Evolutionary conservation across 2,113 vertebrate species (phyloP), one percentile per base, ranked within the genome.

Genomic region (Brienomyrus longianalis): DNA sequence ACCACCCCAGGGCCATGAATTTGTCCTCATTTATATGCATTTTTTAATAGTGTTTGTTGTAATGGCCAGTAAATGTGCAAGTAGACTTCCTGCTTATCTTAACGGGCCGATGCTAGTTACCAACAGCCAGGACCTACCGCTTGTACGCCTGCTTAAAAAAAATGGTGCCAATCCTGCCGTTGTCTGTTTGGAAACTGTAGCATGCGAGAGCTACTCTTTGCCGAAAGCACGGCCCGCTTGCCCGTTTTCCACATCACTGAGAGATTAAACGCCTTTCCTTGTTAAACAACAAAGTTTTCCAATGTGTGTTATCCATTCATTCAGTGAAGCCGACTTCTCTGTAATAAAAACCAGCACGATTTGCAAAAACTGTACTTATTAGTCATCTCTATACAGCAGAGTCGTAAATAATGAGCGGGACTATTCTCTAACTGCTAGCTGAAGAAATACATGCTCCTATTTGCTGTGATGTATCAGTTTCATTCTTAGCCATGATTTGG

Each of bases 1-100:
- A 90, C 95, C 94, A 94, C 93, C 93, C 91, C 91, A 87, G 91
- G 50, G 92, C 13, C 88, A 89, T 92, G 92, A 94, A 94, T 94
- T 92, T 94, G 93, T 94, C 50, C 89, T 85, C 90, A 88, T 93
- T 93, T 90, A 87, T 89, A 54, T 89, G 88, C 80, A 74, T 56
- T 62, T 31, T 39, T 21, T 74, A 74, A 89, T 91, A 90, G 90
- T 88, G 91, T 93, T 93, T 92, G 92, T 88, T 48, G 87, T 77
- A 77, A 88, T 90, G 83, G 91, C 92, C 92, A 93, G 56, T 89
- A 90, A 89, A 56, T 47, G 77, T 89, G 54, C 9, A n/a, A 62
- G 39, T 62, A 10, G 31, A 52, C 59, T 66, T 66, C 35, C 21
- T 59, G 15, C 54, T 47, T 45, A 43, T 39, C 39, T 45, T n/a